Conservation (phyloP, 2,113 vertebrate species). For the Pimephales promelas region DNA sequence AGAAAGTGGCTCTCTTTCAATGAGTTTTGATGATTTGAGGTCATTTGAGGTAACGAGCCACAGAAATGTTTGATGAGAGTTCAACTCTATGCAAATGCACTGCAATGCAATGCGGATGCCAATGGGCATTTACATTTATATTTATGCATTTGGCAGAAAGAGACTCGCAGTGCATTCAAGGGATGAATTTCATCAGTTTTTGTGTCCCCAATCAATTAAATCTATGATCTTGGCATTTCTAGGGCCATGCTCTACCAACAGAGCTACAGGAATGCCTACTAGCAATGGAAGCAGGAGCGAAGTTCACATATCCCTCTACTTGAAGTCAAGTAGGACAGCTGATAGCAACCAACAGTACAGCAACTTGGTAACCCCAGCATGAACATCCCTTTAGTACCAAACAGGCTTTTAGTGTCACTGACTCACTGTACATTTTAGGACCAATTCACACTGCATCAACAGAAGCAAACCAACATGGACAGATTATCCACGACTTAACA, state of each 20-base stretch:
- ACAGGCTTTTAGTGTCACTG: not conserved
- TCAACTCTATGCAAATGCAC: not conserved
- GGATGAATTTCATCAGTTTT: slow-evolving; percentile 11
- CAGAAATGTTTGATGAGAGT: not conserved
- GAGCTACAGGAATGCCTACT: not conserved
- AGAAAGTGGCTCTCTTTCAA: not conserved
- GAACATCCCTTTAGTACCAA: not conserved
- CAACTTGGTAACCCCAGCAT: not conserved
- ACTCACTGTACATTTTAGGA: not conserved
- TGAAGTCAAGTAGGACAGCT: slow-evolving; percentile 2
- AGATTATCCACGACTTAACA: too few relatives aligned
- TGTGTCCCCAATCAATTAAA: slow-evolving; percentile 15
- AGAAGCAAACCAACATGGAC: too few relatives aligned
- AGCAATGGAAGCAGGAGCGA: not conserved
- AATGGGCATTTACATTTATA: slow-evolving; percentile 22
- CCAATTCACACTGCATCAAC: too few relatives aligned
- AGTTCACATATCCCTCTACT: not conserved
- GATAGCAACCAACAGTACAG: not conserved
- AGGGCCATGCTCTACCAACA: not conserved
- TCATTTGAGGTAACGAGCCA: not conserved
- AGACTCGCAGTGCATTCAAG: slow-evolving; percentile 12
- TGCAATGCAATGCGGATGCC: not conserved
- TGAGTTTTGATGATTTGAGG: not conserved
- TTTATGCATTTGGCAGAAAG: slow-evolving; percentile 19
- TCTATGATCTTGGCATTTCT: not conserved